A percentile compares a stretch with the other conserved stretches of the same genome.
phyloP scores from a whole-genome alignment of 1,140 invertebrate species.

The Phymorhynchus buccinoides region DNA sequence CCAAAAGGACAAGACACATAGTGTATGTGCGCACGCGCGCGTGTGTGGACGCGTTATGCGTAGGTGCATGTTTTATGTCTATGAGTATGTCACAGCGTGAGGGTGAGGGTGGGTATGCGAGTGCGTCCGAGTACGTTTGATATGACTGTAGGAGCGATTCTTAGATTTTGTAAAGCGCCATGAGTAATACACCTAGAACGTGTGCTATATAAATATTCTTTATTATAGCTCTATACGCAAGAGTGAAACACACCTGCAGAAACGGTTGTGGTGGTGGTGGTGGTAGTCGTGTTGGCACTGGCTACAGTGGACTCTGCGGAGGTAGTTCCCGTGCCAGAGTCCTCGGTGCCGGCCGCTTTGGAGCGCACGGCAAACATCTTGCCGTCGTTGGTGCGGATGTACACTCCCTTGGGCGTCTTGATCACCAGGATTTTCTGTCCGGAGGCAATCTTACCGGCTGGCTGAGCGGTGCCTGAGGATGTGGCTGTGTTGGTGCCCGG shows the following conservation, averaged over 20 bases:
- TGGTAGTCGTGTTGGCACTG: constrained; percentile 41
- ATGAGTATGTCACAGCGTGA: too few relatives aligned
- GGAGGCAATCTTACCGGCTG: constrained; percentile 81
- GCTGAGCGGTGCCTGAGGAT: constrained; percentile 83
- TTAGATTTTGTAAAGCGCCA: too few relatives aligned
- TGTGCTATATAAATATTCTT: too few relatives aligned
- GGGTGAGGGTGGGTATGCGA: too few relatives aligned
- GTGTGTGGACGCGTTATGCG: too few relatives aligned
- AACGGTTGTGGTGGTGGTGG: constrained; percentile 52
- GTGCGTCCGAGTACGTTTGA: too few relatives aligned
- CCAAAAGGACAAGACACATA: background rate
- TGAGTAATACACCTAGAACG: too few relatives aligned
- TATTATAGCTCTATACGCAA: background rate
- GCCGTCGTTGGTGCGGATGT: constrained; percentile 94
- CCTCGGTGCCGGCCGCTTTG: constrained; percentile 43
- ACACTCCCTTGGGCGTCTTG: constrained; percentile 95
- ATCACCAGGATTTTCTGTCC: constrained; percentile 94
- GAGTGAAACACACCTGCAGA: constrained; percentile 31
- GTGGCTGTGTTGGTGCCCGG: constrained; percentile 82
- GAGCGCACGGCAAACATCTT: constrained; percentile 92
- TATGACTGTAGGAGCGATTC: too few relatives aligned
- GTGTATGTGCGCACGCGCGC: too few relatives aligned
- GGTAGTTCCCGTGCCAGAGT: background rate
- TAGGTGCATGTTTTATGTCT: too few relatives aligned
- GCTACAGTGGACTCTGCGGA: constrained; percentile 24